Evolutionary conservation across 1,140 invertebrate species (phyloP).

Genomic region (Drosophila ironensis): DNA sequence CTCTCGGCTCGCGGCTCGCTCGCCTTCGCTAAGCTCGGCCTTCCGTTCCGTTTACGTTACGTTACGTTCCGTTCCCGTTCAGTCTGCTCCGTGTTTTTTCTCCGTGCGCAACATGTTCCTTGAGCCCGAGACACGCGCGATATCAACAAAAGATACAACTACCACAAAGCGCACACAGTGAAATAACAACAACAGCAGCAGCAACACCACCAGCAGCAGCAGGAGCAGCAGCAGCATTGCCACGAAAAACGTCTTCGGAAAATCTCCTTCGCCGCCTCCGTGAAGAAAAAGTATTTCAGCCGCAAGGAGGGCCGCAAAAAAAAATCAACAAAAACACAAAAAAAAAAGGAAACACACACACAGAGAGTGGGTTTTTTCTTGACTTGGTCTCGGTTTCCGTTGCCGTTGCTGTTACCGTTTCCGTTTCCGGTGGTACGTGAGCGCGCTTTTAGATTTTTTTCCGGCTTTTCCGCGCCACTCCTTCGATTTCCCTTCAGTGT

Average conservation of each 20-base stretch:
- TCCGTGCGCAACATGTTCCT: slow-evolving; percentile 78
- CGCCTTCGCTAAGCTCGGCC: slow-evolving; percentile 41
- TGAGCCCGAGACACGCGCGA: slow-evolving; percentile 54
- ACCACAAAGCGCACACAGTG: slow-evolving; percentile 1
- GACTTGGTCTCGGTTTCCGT: slow-evolving; percentile 60
- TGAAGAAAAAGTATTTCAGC: slow-evolving; percentile 63
- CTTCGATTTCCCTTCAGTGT: slow-evolving; percentile 31
- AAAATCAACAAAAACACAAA: slow-evolving; percentile 12
- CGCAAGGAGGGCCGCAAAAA: slow-evolving; percentile 32
- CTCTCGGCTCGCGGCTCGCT: slow-evolving; percentile 71
- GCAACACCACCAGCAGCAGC: not conserved
- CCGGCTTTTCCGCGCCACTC: slow-evolving; percentile 25
- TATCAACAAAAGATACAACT: slow-evolving; percentile 47
- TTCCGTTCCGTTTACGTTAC: slow-evolving; percentile 14
- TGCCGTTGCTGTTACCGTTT: slow-evolving; percentile 61
- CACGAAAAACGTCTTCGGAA: slow-evolving; percentile 61
- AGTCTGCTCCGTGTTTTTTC: slow-evolving; percentile 69
- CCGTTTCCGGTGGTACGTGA: slow-evolving; percentile 60
- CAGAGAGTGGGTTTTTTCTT: slow-evolving; percentile 40
- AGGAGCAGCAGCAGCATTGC: slow-evolving; percentile 17
- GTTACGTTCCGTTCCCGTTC: slow-evolving; percentile 40
- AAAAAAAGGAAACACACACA: slow-evolving; percentile 18
- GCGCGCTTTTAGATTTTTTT: slow-evolving; percentile 66
- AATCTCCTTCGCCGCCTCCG: slow-evolving; percentile 28
- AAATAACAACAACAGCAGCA: slow-evolving; percentile 14